Evolutionary conservation across 1,140 invertebrate species (phyloP).

Genomic region (Pentalonia nigronervosa): DNA sequence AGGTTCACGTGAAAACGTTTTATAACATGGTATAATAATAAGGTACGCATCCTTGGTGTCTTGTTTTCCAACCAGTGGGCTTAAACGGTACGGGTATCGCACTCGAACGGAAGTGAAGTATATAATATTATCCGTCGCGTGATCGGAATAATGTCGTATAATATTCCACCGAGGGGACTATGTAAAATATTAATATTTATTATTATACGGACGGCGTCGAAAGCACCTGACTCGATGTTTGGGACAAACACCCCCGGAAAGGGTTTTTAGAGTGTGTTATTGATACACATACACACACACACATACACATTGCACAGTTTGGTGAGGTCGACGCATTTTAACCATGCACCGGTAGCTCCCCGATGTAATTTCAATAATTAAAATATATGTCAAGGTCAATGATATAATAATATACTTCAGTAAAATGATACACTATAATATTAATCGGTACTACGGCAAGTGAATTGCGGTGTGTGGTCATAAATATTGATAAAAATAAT

Average conservation of each 20-base stretch:
- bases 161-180: not conserved
- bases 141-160: constrained; percentile 5
- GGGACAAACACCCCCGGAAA: not conserved
- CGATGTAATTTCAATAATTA: not conserved
- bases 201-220: not conserved
- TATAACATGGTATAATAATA: not conserved
- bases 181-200: not conserved
- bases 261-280: not conserved
- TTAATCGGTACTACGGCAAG: no score
- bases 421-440: not conserved
- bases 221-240: not conserved
- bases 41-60: not conserved
- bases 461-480: no score
- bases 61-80: not conserved
- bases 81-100: not conserved
- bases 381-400: not conserved
- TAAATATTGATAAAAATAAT: not conserved
- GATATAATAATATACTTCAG: not conserved
- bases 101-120: not conserved
- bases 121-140: not conserved
- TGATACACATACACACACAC: not conserved
- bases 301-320: not conserved
- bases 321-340: not conserved
- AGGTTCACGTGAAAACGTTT: not conserved
- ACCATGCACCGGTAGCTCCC: not conserved